Conservation (phyloP, 2,888 invertebrate species). For the Sphaerolaimus hirsutus region DNA sequence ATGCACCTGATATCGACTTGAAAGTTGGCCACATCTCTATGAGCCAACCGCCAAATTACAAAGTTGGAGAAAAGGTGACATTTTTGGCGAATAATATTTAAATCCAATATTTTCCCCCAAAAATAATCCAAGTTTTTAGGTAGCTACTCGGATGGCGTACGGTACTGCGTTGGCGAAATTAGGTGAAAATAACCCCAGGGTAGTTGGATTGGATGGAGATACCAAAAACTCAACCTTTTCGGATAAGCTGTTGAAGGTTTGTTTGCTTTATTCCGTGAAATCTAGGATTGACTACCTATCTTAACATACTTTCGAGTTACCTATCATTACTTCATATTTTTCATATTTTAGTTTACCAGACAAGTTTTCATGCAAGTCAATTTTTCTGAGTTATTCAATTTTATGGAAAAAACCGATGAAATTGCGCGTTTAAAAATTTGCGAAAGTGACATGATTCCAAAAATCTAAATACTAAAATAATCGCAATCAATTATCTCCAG, state of each 20-base stretch:
- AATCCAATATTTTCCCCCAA: background rate
- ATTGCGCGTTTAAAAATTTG: no score
- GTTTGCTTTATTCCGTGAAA: no score
- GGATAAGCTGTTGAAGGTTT: constrained; percentile 58
- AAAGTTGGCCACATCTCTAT: constrained; percentile 38
- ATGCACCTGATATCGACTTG: constrained; percentile 13
- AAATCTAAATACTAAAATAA: no score
- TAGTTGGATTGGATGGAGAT: constrained; percentile 72
- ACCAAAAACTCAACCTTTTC: constrained; percentile 96
- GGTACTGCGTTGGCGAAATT: constrained; percentile 77
- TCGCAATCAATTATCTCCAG: constrained; percentile 13
- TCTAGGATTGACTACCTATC: no score
- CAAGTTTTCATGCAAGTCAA: no score
- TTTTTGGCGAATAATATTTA: background rate
- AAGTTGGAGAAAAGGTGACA: constrained; percentile 31
- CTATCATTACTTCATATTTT: background rate
- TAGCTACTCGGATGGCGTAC: constrained; percentile 78
- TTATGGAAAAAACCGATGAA: no score
- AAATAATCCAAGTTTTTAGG: constrained; percentile 16
- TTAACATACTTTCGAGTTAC: no score
- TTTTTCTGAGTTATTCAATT: no score
- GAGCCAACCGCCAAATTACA: constrained; percentile 56
- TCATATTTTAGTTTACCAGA: background rate
- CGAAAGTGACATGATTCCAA: no score
- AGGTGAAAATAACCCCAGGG: constrained; percentile 38